Base-by-base conservation (phyloP, 2,888 invertebrate species). In the Leptopilina myrica region DNA sequence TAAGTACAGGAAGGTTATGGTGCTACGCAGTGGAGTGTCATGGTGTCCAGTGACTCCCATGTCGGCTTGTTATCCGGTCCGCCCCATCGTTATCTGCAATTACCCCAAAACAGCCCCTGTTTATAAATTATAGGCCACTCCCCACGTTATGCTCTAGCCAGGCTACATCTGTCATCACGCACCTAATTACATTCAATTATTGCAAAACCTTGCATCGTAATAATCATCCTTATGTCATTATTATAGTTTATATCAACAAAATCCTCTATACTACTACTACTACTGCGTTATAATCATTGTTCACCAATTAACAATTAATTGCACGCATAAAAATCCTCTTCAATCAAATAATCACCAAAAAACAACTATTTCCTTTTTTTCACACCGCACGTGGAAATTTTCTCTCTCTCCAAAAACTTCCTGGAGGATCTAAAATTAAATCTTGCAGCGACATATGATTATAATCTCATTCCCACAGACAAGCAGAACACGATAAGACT, bases 81-180 rank as follows among this genome's bases (percentile, higher is more conserved):
- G 89, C 90, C 89, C 90, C 89, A 87, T 90, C 90, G 90, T 91
- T 90, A 91, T 91, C 90, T 89, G 90, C 91, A 91, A 91, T 91
- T 91, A 91, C 90, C 90, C 91, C 88, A 89, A 90, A 91, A 91
- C 90, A 91, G 89, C 90, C 89, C 90, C 89, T 89, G 90, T 89
- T 91, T 90, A 91, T 90, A 91, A 91, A 91, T 91, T 91, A 91
- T 90, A 91, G 90, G 87, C 89, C 89, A 85, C 84, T 86, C 88
- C 88, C 85, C 81, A 79, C 81, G 82, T 82, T 85, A 85, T 84
- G 80, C 84, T 80, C 82, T 79, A 83, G 84, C 85, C 82, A 84
- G 83, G 83, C 85, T 89, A 86, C 90, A 90, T 91, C 90, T 90
- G 90, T 90, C 90, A 90, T 89, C 89, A 85, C 87, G 85, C 87